These are phyloP conservation scores for Dexiosoma caninum DNA, from an alignment of 2,888 invertebrate species.

Conservation along the genomic window DNA sequence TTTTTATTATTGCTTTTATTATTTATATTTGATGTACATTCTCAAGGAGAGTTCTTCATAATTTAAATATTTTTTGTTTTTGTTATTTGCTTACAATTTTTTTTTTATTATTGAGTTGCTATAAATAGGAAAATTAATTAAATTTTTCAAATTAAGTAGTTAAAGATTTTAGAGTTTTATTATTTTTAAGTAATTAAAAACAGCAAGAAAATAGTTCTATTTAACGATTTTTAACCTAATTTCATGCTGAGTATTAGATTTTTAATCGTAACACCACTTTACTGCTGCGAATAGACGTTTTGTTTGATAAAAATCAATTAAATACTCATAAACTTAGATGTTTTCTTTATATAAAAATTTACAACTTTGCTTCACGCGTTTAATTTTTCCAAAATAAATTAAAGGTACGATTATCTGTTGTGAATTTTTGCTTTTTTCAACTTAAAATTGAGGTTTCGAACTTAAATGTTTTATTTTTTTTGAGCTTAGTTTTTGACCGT, in stretches of 20 bases:
- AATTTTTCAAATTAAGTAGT: neutral
- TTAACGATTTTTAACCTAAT: neutral
- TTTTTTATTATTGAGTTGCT: neutral
- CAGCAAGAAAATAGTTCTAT: neutral
- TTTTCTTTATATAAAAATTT: neutral
- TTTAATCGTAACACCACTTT: too few species aligned
- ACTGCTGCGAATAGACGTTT: neutral
- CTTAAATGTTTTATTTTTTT: too few species aligned
- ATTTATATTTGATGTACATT: slow-evolving; percentile 32
- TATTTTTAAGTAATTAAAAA: neutral
- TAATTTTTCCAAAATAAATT: too few species aligned
- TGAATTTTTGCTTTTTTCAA: too few species aligned
- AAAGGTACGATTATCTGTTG: too few species aligned
- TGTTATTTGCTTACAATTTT: neutral
- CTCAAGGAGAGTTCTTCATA: slow-evolving; percentile 17
- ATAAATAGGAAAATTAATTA: neutral
- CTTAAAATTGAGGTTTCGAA: too few species aligned
- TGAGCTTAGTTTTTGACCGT: too few species aligned
- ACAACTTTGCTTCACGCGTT: neutral
- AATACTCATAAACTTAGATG: neutral
- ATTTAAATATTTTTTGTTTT: neutral
- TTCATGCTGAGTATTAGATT: too few species aligned
- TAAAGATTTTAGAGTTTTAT: neutral
- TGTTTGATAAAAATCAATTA: neutral
- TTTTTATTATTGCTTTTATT: slow-evolving; percentile 28